phyloP scores from a whole-genome alignment of 2,888 invertebrate species.

The Masnerella sp. region DNA sequence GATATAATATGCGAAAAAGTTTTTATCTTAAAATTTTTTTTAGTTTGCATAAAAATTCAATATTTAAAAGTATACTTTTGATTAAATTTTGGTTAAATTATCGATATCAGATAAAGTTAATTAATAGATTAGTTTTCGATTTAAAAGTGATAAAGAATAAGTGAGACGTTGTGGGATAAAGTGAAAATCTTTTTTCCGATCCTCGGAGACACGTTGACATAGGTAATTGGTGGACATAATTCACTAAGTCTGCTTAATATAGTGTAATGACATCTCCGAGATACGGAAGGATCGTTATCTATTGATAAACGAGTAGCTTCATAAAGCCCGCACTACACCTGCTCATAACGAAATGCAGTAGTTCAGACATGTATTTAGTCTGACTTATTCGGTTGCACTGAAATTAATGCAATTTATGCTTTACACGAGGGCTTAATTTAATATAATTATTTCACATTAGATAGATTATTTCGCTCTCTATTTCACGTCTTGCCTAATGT shows the following conservation, averaged over 20 bases:
- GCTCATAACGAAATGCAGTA: conserved; percentile 30
- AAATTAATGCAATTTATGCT: conserved; percentile 30
- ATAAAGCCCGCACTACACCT: conserved; percentile 39
- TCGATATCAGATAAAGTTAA: too few species aligned
- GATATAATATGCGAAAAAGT: too few species aligned
- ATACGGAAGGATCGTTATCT: conserved; percentile 58
- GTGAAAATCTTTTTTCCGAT: conserved; percentile 4
- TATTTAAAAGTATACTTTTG: too few species aligned
- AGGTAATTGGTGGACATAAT: conserved; percentile 66
- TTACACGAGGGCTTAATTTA: conserved; percentile 14
- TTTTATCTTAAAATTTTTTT: too few species aligned
- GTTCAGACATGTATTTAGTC: conserved; percentile 26
- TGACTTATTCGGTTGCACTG: conserved; percentile 13
- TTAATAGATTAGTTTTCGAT: too few species aligned
- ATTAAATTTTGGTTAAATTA: too few species aligned
- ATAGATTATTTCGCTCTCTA: too few species aligned
- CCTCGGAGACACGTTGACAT: conserved; percentile 43
- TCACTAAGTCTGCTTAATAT: conserved; percentile 64
- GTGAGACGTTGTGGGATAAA: too few species aligned
- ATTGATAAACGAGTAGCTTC: conserved; percentile 56
- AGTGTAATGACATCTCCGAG: conserved; percentile 62
- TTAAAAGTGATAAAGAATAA: too few species aligned
- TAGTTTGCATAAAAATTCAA: too few species aligned
- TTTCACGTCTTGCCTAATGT: too few species aligned
- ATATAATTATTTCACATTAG: too few species aligned